Conservation (phyloP, 2,113 vertebrate species). For the Gallinago media region DNA sequence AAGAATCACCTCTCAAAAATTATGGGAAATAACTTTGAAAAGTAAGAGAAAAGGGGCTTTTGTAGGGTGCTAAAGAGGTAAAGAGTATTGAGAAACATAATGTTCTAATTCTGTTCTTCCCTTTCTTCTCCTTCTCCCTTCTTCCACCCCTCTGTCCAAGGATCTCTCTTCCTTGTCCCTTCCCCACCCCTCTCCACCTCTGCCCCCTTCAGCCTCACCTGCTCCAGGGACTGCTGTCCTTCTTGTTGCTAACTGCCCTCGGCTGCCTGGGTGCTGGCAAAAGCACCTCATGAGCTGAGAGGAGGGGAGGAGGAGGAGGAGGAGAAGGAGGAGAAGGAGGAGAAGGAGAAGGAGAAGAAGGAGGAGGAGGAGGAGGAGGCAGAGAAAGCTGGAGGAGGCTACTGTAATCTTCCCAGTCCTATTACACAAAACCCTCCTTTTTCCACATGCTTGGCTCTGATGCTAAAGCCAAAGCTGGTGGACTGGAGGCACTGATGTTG, state of each 20-base stretch:
- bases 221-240: neutral
- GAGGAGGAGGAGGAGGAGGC: neutral
- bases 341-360: neutral
- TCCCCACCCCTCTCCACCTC: neutral
- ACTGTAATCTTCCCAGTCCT: neutral
- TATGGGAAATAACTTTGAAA: neutral
- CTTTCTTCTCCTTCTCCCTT: neutral
- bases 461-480: rapidly evolving
- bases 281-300: neutral
- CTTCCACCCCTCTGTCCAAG: neutral
- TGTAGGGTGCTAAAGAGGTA: neutral
- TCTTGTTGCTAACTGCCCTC: neutral
- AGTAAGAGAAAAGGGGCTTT: neutral
- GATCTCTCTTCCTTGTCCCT: rapidly evolving
- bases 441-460: neutral
- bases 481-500: neutral
- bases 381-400: neutral
- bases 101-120: neutral
- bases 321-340: neutral
- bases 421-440: neutral
- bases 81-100: neutral
- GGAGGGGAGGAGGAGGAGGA: neutral
- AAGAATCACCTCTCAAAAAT: neutral
- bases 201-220: neutral
- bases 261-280: neutral